Conservation (phyloP, 35 echinoderm and acorn worm species). For the Apostichopus californicus region DNA sequence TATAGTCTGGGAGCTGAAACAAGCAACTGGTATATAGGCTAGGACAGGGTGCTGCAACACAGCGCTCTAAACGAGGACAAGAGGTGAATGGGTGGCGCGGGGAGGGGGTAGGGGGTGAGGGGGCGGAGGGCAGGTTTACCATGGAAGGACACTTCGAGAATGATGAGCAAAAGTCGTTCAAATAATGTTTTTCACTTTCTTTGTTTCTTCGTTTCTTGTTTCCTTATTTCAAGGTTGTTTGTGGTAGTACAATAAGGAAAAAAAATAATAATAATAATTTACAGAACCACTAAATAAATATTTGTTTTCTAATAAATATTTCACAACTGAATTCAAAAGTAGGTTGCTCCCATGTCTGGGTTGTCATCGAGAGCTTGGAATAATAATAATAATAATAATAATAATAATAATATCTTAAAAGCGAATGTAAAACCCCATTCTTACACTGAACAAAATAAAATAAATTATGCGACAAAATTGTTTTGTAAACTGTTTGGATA, state of each 20-base stretch:
- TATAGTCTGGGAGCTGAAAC: no score
- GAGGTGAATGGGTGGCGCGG: no score
- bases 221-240: conserved; percentile 42
- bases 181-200: conserved; percentile 12
- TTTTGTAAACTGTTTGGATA: no score
- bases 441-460: no score
- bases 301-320: conserved; percentile 35
- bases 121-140: no score
- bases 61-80: no score
- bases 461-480: no score
- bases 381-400: neutral
- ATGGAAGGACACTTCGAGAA: neutral
- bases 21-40: no score
- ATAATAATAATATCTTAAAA: no score
- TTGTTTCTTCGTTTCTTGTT: conserved; percentile 19
- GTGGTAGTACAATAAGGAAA: conserved; percentile 34
- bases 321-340: conserved; percentile 20
- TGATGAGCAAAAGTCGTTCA: neutral
- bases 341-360: neutral
- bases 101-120: no score
- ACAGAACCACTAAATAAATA: conserved; percentile 52
- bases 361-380: conserved; percentile 1
- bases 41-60: no score
- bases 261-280: conserved; percentile 16
- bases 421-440: no score